Percentiles rank a stretch among this genome's conserved stretches.
phyloP scores from a whole-genome alignment of 2,797 vertebrate species.

The Pempheris klunzingeri region DNA sequence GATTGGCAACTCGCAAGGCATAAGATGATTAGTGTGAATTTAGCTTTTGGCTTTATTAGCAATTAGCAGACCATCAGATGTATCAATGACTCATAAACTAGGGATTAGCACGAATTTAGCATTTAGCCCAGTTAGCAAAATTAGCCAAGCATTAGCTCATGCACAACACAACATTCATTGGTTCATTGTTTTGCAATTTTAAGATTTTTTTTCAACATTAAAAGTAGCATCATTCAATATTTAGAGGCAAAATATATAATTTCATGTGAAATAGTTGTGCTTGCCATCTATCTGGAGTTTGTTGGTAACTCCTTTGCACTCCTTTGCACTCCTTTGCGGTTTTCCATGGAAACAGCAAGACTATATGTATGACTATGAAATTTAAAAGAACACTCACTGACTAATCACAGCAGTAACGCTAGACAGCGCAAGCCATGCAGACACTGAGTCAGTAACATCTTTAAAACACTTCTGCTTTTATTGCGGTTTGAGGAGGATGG shows the following conservation, averaged over 20 bases:
- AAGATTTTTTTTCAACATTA: neutral
- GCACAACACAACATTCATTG: neutral
- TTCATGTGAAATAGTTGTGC: neutral
- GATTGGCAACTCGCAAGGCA: constrained; percentile 52
- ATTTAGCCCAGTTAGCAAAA: constrained; percentile 49
- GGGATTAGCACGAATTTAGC: constrained; percentile 51
- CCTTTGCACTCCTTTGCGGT: neutral
- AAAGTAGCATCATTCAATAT: neutral
- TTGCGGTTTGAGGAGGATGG: constrained; percentile 11
- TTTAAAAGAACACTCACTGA: constrained; percentile 13
- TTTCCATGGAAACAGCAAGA: constrained; percentile 35
- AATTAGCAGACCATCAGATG: constrained; percentile 36
- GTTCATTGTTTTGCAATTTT: neutral
- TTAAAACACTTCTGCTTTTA: constrained; percentile 77
- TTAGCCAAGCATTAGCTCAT: constrained; percentile 8
- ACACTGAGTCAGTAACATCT: constrained; percentile 68
- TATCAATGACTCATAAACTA: constrained; percentile 63
- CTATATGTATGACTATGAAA: constrained; percentile 1
- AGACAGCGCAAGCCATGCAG: constrained; percentile 48
- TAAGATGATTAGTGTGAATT: constrained; percentile 60
- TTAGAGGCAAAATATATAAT: neutral
- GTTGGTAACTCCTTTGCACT: too few relatives aligned
- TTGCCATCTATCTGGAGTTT: too few relatives aligned
- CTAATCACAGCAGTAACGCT: constrained; percentile 40
- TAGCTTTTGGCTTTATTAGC: constrained; percentile 54